These are phyloP conservation scores for Stegana nigrithorax DNA, from an alignment of 2,888 invertebrate genomes.

Conservation along the genomic window DNA sequence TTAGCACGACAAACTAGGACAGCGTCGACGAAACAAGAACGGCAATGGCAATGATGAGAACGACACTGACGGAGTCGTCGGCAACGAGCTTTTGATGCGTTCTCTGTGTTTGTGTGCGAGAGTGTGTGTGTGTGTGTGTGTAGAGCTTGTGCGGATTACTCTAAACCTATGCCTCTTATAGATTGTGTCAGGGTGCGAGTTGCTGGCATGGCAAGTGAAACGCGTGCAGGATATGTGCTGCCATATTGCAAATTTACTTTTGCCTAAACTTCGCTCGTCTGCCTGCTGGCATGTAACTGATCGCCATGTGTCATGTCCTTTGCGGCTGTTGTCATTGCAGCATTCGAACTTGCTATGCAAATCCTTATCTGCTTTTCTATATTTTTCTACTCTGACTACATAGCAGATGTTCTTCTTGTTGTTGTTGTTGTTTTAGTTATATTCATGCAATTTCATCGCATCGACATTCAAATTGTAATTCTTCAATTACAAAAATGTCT, in stretches of 20 bases:
- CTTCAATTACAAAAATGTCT: conserved; percentile 52
- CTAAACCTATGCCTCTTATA: background rate
- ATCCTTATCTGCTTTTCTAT: background rate
- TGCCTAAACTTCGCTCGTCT: background rate
- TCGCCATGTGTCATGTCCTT: background rate
- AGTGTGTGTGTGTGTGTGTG: background rate
- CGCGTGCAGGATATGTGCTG: background rate
- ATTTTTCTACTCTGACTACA: background rate
- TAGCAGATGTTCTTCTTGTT: conserved; percentile 21
- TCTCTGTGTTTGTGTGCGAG: conserved; percentile 2
- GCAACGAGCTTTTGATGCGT: conserved; percentile 6
- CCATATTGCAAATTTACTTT: conserved; percentile 11
- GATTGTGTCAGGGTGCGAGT: background rate
- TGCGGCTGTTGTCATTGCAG: background rate
- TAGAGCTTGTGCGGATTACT: conserved; percentile 1
- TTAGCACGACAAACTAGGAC: too few relatives aligned
- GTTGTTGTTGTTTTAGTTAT: conserved; percentile 44
- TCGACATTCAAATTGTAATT: conserved; percentile 52
- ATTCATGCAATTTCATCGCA: conserved; percentile 28
- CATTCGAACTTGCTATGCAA: background rate
- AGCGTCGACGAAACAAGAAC: conserved; percentile 50
- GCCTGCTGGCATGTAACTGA: background rate
- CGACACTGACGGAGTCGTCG: background rate
- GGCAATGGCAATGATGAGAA: conserved; percentile 36
- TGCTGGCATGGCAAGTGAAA: background rate